Percentiles rank a stretch among this genome's conserved stretches.
Conservation (phyloP, 2,113 vertebrate species). For the Daboia siamensis region DNA sequence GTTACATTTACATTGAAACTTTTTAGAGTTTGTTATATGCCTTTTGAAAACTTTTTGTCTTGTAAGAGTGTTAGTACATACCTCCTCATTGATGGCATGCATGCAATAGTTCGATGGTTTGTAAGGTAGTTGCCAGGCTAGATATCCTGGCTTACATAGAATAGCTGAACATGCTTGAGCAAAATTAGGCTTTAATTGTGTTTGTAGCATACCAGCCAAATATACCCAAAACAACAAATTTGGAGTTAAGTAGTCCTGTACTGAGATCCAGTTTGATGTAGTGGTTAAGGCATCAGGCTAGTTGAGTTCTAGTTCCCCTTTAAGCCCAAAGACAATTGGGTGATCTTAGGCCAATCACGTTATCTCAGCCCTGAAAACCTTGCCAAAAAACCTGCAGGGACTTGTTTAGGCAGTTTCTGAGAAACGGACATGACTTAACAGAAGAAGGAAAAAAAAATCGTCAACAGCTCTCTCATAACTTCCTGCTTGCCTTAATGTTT, state of each 20-base stretch:
- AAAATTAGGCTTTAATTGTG: too few relatives aligned
- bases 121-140: neutral
- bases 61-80: neutral
- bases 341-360: too few relatives aligned
- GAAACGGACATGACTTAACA: too few relatives aligned
- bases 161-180: neutral
- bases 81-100: neutral
- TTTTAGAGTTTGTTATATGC: neutral
- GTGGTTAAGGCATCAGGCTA: too few relatives aligned
- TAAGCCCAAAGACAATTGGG: too few relatives aligned
- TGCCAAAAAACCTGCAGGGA: too few relatives aligned
- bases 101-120: neutral
- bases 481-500: neutral
- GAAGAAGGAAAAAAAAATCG: too few relatives aligned
- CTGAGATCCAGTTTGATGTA: neutral
- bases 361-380: too few relatives aligned
- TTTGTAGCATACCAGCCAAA: neutral
- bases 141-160: neutral
- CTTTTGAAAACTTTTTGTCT: neutral
- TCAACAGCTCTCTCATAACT: neutral
- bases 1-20: neutral
- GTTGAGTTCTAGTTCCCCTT: too few relatives aligned
- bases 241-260: neutral
- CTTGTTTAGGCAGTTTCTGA: too few relatives aligned
- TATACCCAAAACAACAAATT: neutral